Conservation (phyloP, 2,888 invertebrate genomes). For the Dendrolimus houi region DNA sequence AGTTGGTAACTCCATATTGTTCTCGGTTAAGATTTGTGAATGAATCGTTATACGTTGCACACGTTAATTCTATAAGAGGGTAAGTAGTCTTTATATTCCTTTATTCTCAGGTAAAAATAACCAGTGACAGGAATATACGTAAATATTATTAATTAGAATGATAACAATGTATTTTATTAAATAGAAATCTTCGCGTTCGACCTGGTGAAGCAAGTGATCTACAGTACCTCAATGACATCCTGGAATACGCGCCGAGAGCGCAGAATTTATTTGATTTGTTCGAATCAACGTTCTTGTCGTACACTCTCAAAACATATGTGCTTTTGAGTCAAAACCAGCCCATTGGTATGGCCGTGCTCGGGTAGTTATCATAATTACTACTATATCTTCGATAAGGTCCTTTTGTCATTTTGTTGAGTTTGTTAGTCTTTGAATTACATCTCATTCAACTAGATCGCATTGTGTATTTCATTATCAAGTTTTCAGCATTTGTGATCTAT, state of each 20-base stretch:
- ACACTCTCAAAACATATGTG: slow-evolving; percentile 32
- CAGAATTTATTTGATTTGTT: slow-evolving; percentile 35
- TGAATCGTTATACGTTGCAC: slow-evolving; percentile 51
- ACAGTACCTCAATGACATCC: slow-evolving; percentile 22
- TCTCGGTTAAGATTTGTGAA: slow-evolving; percentile 43
- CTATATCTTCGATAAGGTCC: no score
- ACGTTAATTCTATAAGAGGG: slow-evolving; percentile 63
- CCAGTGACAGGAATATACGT: no score
- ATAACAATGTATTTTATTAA: slow-evolving; percentile 6
- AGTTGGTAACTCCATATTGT: slow-evolving; percentile 51
- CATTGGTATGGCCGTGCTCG: slow-evolving; percentile 60
- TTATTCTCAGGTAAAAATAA: neutral
- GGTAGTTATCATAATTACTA: slow-evolving; percentile 34
- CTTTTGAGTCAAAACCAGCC: slow-evolving; percentile 57
- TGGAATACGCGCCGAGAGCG: slow-evolving; percentile 41
- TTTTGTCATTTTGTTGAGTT: no score
- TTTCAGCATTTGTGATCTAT: no score
- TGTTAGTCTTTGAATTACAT: no score
- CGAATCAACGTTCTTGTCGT: slow-evolving; percentile 29
- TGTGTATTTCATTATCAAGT: no score
- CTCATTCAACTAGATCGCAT: no score
- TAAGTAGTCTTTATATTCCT: slow-evolving; percentile 22
- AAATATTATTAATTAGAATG: neutral
- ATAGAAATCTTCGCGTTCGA: slow-evolving; percentile 43
- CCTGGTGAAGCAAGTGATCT: slow-evolving; percentile 44